Evolutionary conservation across 2,797 vertebrate species (phyloP).

Genomic region (Pipistrellus nathusii): DNA sequence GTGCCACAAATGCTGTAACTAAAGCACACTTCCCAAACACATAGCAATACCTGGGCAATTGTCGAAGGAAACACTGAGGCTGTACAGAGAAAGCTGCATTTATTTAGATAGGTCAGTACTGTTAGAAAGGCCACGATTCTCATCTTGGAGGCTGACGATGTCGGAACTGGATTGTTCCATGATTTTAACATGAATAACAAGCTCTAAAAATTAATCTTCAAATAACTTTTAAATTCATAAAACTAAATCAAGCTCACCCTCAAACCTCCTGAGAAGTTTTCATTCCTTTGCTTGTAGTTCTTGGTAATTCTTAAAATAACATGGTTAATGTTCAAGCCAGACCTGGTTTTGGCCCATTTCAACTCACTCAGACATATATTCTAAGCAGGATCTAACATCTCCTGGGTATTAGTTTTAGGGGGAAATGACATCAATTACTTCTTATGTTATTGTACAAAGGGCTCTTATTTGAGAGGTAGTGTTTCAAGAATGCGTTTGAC

Average conservation of each 20-base stretch:
- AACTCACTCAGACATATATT: not conserved
- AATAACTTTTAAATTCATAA: slow-evolving; percentile 40
- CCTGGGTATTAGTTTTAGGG: slow-evolving; percentile 36
- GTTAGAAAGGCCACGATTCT: not conserved
- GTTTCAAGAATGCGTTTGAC: slow-evolving; percentile 74
- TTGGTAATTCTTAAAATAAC: slow-evolving; percentile 46
- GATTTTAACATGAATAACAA: slow-evolving; percentile 39
- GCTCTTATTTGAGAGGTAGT: slow-evolving; percentile 68
- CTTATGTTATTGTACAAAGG: slow-evolving; percentile 58
- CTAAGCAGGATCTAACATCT: slow-evolving; percentile 15
- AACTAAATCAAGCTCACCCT: slow-evolving; percentile 41
- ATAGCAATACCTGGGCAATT: not conserved
- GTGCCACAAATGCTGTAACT: not conserved
- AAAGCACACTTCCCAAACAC: slow-evolving; percentile 8
- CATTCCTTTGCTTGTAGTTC: not conserved
- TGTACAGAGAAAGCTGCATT: not conserved
- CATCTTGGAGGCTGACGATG: not conserved
- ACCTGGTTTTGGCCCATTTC: not conserved
- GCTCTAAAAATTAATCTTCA: not conserved
- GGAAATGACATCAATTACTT: slow-evolving; percentile 60
- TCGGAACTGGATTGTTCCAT: not conserved
- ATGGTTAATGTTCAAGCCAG: not conserved
- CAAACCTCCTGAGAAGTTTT: not conserved
- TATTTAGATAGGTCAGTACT: not conserved
- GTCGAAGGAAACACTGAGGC: not conserved